A percentile compares a stretch with the other conserved stretches of the same genome.
These are phyloP conservation scores for Mellilla xanthometata DNA, from an alignment of 2,888 invertebrate genomes.

Conservation along the genomic window DNA sequence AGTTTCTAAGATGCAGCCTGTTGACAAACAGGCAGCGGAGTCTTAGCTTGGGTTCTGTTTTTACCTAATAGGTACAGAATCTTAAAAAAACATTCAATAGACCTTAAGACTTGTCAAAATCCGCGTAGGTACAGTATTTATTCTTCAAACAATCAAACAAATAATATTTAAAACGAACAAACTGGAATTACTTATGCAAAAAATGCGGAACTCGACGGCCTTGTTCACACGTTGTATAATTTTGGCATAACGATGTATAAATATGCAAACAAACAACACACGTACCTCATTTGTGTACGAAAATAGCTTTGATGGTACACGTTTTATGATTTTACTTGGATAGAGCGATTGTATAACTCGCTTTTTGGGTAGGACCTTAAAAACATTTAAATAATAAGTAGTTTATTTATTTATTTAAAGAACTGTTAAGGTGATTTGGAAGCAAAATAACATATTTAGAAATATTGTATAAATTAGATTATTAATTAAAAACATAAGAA, in stretches of 20 bases:
- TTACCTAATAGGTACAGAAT: no score
- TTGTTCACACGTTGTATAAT: constrained; percentile 36
- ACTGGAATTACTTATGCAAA: constrained; percentile 32
- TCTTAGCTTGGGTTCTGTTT: no score
- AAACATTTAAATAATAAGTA: no score
- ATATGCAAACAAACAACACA: constrained; percentile 35
- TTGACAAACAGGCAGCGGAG: no score
- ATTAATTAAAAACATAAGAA: no score
- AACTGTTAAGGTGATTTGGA: no score
- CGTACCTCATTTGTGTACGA: constrained; percentile 6
- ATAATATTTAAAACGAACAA: constrained; percentile 17
- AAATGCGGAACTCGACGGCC: constrained; percentile 41
- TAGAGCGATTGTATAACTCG: no score
- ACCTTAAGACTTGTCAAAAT: neutral
- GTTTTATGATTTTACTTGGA: neutral
- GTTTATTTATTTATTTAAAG: no score
- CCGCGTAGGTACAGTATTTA: constrained; percentile 1
- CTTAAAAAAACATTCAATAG: neutral
- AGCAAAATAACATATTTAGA: no score
- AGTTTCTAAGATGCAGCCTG: no score
- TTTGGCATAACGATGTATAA: constrained; percentile 29
- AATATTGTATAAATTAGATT: no score
- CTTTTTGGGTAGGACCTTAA: no score
- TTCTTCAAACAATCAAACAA: neutral
- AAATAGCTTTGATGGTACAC: neutral